These are phyloP conservation scores for Limanda limanda DNA, from an alignment of 2,113 vertebrate species.

Conservation along the genomic window DNA sequence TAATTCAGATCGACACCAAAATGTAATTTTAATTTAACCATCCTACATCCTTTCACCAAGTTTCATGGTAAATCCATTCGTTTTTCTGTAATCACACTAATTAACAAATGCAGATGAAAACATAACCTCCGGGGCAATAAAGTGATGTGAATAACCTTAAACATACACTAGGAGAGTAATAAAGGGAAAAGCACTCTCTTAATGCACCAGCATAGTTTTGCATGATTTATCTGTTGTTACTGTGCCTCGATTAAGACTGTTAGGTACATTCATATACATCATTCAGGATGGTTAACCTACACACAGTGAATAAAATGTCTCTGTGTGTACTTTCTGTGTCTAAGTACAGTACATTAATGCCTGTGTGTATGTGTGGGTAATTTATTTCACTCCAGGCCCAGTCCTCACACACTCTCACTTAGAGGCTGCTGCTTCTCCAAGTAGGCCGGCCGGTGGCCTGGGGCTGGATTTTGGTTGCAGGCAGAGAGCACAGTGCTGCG, in stretches of 20 bases:
- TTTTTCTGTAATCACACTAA: no score
- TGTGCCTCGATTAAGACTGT: background rate
- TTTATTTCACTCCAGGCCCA: slow-evolving; percentile 47
- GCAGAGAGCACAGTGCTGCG: slow-evolving; percentile 59
- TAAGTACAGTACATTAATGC: slow-evolving; percentile 24
- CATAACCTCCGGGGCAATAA: no score
- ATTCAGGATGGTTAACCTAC: background rate
- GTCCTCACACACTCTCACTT: slow-evolving; percentile 57
- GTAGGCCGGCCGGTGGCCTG: slow-evolving; percentile 70
- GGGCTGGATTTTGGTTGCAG: slow-evolving; percentile 74
- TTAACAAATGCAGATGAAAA: no score
- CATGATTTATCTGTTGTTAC: background rate
- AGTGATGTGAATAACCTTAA: no score
- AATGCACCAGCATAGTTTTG: background rate
- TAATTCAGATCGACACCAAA: no score
- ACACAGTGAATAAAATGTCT: background rate
- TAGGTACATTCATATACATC: background rate
- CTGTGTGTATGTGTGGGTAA: slow-evolving; percentile 2
- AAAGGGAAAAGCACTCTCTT: no score
- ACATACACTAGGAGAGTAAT: no score
- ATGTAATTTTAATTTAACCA: no score
- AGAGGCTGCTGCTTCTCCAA: slow-evolving; percentile 64
- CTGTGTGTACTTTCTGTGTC: slow-evolving; percentile 1
- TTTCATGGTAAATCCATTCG: no score
- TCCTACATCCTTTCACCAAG: no score